Evolutionary conservation across 1,140 invertebrate species (phyloP).

Genomic region (Seison nebaliae): DNA sequence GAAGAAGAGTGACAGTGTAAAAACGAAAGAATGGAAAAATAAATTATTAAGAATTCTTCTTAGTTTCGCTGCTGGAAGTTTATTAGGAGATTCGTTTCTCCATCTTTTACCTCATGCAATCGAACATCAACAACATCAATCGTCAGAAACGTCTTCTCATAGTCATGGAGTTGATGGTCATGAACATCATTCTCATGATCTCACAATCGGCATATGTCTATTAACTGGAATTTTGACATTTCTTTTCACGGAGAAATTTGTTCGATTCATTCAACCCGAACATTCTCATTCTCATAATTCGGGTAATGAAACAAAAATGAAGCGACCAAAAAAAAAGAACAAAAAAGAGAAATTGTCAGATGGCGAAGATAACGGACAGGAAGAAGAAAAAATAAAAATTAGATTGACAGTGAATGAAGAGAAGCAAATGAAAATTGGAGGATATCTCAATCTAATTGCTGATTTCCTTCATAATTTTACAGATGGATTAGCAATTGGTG

Average conservation of each 20-base stretch:
- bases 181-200: constrained; percentile 28
- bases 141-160: constrained; percentile 34
- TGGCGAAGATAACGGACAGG: neutral
- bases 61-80: constrained; percentile 71
- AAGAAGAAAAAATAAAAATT: constrained; percentile 13
- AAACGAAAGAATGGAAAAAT: constrained; percentile 44
- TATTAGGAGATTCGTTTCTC: constrained; percentile 77
- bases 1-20: constrained; percentile 42
- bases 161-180: constrained; percentile 47
- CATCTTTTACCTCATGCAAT: constrained; percentile 83
- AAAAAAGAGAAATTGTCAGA: constrained; percentile 14
- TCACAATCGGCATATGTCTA: constrained; percentile 52
- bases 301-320: constrained; percentile 12
- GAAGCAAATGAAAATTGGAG: constrained; percentile 43
- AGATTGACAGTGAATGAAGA: neutral
- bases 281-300: constrained; percentile 11
- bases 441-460: constrained; percentile 69
- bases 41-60: constrained; percentile 60
- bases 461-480: constrained; percentile 90
- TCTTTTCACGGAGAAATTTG: constrained; percentile 64
- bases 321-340: constrained; percentile 16
- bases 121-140: constrained; percentile 18
- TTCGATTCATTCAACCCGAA: constrained; percentile 31
- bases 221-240: constrained; percentile 66
- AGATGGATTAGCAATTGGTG: constrained; percentile 78